Percentiles rank a stretch among this genome's conserved stretches.
These are phyloP conservation scores for Plotosus lineatus DNA, from an alignment of 2,113 vertebrate species.

Conservation along the genomic window DNA sequence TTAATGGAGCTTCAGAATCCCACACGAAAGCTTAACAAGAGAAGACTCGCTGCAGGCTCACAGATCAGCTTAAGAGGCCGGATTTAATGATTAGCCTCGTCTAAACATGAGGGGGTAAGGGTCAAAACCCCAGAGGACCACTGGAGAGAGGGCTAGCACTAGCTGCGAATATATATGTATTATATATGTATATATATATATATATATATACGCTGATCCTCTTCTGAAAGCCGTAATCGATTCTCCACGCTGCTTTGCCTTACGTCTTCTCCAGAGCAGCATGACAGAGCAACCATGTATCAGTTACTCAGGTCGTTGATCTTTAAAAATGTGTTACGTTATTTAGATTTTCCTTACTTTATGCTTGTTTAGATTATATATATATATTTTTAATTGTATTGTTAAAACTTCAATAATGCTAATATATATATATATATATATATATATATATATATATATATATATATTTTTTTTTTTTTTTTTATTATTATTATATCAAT, in stretches of 20 bases:
- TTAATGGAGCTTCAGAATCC: background rate
- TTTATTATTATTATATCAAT: no score
- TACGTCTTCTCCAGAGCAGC: constrained; percentile 25
- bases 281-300: background rate
- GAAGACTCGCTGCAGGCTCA: background rate
- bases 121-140: constrained; percentile 38
- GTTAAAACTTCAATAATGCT: no score
- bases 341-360: background rate
- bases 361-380: background rate
- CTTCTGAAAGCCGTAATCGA: constrained; percentile 48
- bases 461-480: no score
- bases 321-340: background rate
- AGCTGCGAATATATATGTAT: background rate
- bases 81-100: constrained; percentile 19
- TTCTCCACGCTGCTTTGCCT: constrained; percentile 51
- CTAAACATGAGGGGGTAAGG: constrained; percentile 36
- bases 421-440: no score
- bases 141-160: constrained; percentile 49
- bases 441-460: no score
- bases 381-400: no score
- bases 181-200: background rate
- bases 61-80: background rate
- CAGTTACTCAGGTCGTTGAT: background rate
- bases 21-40: background rate
- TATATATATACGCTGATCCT: constrained; percentile 4